These are phyloP conservation scores for Passer domesticus DNA, from an alignment of 2,113 vertebrate species.

Conservation along the genomic window DNA sequence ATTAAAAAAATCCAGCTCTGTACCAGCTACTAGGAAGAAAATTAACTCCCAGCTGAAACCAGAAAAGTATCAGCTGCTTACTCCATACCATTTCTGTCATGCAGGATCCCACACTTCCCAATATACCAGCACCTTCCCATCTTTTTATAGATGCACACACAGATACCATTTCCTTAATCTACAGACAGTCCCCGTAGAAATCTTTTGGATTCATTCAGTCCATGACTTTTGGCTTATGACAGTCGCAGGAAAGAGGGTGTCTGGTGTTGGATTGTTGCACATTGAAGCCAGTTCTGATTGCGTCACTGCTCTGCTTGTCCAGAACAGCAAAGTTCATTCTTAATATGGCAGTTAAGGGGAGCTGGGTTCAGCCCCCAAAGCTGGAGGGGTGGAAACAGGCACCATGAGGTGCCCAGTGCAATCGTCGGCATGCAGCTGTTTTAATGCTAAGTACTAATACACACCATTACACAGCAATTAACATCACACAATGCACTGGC, in stretches of 20 bases:
- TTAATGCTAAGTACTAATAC: background rate
- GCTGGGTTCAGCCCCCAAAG: background rate
- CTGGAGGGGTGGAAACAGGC: background rate
- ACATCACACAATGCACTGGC: background rate
- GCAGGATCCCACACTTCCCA: too few relatives aligned
- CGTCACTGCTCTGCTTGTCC: background rate
- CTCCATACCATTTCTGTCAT: background rate
- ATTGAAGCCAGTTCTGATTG: background rate
- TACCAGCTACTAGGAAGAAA: background rate
- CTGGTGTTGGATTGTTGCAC: background rate
- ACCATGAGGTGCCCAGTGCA: background rate
- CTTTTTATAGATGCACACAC: background rate
- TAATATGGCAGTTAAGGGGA: background rate
- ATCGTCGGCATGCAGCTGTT: background rate
- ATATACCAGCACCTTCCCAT: fast-evolving
- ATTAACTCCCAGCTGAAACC: background rate
- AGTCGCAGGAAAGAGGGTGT: background rate
- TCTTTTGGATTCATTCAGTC: background rate
- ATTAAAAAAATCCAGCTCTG: background rate
- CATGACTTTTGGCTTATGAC: background rate
- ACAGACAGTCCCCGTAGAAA: background rate
- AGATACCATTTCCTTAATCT: background rate
- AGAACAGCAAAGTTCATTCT: background rate
- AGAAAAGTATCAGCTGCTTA: background rate
- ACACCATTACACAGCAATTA: background rate